A percentile compares a stretch with the other conserved stretches of the same genome.
These are phyloP conservation scores for Galeopsomyia nigrocyanea DNA, from an alignment of 2,888 invertebrate species.

Conservation along the genomic window DNA sequence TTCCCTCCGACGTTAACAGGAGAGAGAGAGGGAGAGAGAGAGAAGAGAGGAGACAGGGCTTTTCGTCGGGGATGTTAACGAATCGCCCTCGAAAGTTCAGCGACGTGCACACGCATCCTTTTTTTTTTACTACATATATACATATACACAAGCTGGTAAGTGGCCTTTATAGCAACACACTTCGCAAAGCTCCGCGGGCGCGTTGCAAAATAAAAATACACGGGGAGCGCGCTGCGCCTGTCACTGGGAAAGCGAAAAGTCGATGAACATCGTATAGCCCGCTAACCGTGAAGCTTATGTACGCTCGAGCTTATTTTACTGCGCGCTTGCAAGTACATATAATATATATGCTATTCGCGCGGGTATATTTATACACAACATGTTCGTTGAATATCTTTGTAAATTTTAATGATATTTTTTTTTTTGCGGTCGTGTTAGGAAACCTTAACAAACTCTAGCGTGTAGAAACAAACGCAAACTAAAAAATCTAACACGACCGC, in stretches of 20 bases:
- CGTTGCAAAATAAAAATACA: constrained; percentile 30
- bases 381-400: too few relatives aligned
- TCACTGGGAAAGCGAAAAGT: constrained; percentile 22
- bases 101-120: background rate
- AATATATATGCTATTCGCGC: too few relatives aligned
- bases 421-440: too few relatives aligned
- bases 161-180: background rate
- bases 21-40: background rate
- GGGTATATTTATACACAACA: too few relatives aligned
- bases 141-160: constrained; percentile 5
- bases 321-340: too few relatives aligned
- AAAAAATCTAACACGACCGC: too few relatives aligned
- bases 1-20: too few relatives aligned
- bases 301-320: too few relatives aligned
- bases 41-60: background rate
- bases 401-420: too few relatives aligned
- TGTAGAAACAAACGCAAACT: too few relatives aligned
- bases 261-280: constrained; percentile 18
- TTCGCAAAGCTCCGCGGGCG: background rate
- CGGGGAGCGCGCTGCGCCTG: background rate
- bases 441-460: too few relatives aligned
- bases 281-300: background rate
- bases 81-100: constrained; percentile 29
- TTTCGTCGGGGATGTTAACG: constrained; percentile 24
- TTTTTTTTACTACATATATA: background rate